These are phyloP conservation scores for Tyto alba DNA, from an alignment of 2,113 vertebrate species.

Conservation along the genomic window DNA sequence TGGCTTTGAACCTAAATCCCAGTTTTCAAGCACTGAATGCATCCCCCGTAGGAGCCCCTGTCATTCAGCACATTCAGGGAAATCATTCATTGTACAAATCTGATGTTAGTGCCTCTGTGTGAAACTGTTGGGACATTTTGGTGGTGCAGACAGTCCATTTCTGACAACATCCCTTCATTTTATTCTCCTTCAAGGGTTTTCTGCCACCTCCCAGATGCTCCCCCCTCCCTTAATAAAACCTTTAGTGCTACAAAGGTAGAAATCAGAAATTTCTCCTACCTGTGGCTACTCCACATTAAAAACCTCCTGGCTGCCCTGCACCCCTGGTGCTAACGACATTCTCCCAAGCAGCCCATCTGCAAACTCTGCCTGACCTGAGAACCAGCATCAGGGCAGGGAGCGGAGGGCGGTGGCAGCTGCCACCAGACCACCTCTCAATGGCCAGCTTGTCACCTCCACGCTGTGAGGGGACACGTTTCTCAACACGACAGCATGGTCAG, in stretches of 20 bases:
- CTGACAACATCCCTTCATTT: neutral
- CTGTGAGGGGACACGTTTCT: rapidly evolving
- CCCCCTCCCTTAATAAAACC: neutral
- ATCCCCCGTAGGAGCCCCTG: neutral
- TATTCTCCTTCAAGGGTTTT: neutral
- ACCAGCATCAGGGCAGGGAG: neutral
- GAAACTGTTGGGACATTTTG: neutral
- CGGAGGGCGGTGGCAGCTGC: neutral
- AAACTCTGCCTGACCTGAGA: neutral
- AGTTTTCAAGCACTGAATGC: neutral
- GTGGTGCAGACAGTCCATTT: neutral
- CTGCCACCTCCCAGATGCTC: neutral
- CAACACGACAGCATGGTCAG: rapidly evolving
- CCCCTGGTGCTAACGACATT: neutral
- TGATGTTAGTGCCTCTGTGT: neutral
- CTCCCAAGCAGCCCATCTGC: neutral
- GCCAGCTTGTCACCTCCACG: rapidly evolving
- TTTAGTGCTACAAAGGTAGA: neutral
- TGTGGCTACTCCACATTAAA: rapidly evolving
- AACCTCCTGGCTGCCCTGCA: neutral
- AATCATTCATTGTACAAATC: neutral
- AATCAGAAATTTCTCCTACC: neutral
- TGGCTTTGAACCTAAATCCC: neutral
- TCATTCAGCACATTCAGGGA: neutral
- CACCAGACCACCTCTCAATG: neutral